Conservation (phyloP, 2,113 vertebrate species). For the Pardalotus punctatus region DNA sequence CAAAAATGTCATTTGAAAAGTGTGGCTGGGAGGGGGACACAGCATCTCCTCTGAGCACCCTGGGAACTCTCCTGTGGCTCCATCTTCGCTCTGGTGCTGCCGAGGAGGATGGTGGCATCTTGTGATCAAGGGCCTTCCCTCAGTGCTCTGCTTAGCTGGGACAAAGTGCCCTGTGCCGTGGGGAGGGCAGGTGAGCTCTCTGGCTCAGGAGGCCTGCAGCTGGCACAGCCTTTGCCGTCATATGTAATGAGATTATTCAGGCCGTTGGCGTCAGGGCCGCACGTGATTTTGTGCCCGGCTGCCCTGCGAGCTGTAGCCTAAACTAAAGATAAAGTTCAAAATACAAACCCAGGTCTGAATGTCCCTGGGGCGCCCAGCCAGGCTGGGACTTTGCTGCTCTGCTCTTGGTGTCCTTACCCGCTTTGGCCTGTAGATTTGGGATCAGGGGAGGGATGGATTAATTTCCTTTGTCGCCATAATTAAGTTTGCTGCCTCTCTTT, state of each 20-base stretch:
- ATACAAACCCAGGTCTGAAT: slow-evolving; percentile 10
- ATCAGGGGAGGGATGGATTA: not conserved
- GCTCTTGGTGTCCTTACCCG: not conserved
- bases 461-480: rapidly evolving
- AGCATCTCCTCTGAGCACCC: not conserved
- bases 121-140: rapidly evolving
- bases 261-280: not conserved
- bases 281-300: not conserved
- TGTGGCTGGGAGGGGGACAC: not conserved
- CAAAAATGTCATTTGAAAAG: not conserved
- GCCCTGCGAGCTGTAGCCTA: not conserved
- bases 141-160: not conserved
- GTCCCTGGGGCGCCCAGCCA: slow-evolving; percentile 24
- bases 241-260: slow-evolving; percentile 43
- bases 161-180: rapidly evolving
- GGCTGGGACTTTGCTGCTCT: not conserved
- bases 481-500: not conserved
- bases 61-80: not conserved
- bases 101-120: not conserved
- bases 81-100: not conserved
- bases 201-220: not conserved
- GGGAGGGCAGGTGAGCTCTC: not conserved
- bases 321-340: slow-evolving; percentile 14
- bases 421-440: not conserved
- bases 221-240: not conserved